Base-by-base conservation (phyloP, 35 echinoderm and acorn worm genomes). In the Ophiothrix spiculata region DNA sequence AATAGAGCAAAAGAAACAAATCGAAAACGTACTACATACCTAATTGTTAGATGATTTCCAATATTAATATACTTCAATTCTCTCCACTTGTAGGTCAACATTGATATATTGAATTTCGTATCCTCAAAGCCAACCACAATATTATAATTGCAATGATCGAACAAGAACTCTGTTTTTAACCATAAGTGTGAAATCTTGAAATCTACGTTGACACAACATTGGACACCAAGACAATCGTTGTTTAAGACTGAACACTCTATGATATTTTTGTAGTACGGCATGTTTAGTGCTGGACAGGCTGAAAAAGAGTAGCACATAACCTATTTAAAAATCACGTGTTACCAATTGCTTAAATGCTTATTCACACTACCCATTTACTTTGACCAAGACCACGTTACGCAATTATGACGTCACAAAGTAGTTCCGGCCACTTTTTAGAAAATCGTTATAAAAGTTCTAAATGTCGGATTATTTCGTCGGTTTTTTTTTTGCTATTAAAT, bases 161-260 rank as follows among this genome's bases (percentile, higher is more conserved):
- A 54, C 13, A 33, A 31, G 16, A 84, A 64, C 31, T 32, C 36
- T 0, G 56, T 33, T 35, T 37, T 1, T 31, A 84, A 33, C 81
- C 34, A 36, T 33, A 84, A 37, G 36, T 35, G 21, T 14, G 81
- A 33, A 60, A 84, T 84, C 0, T 33, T 3, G 49, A 84, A 84
- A 56, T 84, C 54, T 4, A 84, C 34, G 17, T 84, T 33, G 33
- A 84, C 54, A 35, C 81, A 84, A 37, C 81, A 84, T 35, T 84
- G 46, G 81, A 84, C 69, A 14, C 81, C 35, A 2, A 84, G 81
- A 60, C 81, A 84, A 14, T 60, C 32, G 3, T 84, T 37, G 34
- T 69, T 37, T n/a, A 69, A n/a, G 29, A 69, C 63, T 14, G 81
- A 84, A 60, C 81, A 84, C 31, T 33, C 32, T 21, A 84, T 60